Base-by-base conservation (phyloP, 2,113 vertebrate genomes). In the Psittacula cyanocephala region DNA sequence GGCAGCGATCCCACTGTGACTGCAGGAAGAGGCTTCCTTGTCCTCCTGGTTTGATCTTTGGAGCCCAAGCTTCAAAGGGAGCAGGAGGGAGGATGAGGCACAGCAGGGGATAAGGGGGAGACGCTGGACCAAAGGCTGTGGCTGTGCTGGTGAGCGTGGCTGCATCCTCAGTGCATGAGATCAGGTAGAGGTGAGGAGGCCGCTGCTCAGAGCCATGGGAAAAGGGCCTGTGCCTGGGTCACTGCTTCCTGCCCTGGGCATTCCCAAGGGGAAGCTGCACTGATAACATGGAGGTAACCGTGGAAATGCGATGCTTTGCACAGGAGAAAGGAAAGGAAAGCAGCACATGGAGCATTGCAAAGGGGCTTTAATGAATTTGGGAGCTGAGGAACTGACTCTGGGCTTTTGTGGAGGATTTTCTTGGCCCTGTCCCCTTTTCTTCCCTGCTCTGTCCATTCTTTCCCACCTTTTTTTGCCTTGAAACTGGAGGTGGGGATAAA, bases 1-100 rank as follows among this genome's bases (percentile, higher is more conserved):
- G 90, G 92, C 82, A 93, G 10, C 57, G 35, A 79, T 93, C 94
- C 94, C 76, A 20, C 5, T 44, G 82, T 46, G 88, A 55, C 92
- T 2, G 27, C 85, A 80, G 85, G 85, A 91, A 81, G 92, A 49
- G n/a, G 22, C 52, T 72, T 44, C 5, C 7, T 90, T 80, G 49
- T 39, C 43, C 35, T 79, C 39, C 2, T 88, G 78, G 70, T 11
- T 49, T 69, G 37, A 4, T 27, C 59, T 1, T 0, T 3, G 74
- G 29, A 35, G 29, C 2, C 31, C 28, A 6, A 25, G 60, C 28
- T 79, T 27, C 7, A 9, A 41, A 7, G 11, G 9, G 59, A 39
- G 57, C 4, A 1, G 19, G 52, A 46, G 60, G 16, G 2, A 10
- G 68, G 52, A 33, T 23, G 57, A 41, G 83, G 86, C n/a, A 3